These are phyloP conservation scores for Cotesia glomerata DNA, from an alignment of 1,140 invertebrate species.

Conservation along the genomic window DNA sequence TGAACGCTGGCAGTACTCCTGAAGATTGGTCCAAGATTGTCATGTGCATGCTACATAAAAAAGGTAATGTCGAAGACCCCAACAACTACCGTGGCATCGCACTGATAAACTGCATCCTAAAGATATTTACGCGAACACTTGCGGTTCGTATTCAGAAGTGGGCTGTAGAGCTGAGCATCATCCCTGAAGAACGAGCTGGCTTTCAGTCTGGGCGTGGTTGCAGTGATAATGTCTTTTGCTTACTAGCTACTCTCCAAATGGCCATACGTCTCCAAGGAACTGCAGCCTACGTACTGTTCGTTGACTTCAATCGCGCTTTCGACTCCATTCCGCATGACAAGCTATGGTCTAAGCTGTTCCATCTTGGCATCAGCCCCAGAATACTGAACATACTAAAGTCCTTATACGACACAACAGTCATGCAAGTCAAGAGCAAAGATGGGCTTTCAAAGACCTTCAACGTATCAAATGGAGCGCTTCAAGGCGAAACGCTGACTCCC, in stretches of 20 bases:
- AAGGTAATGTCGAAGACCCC: not conserved
- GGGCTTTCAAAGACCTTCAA: not conserved
- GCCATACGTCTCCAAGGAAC: not conserved
- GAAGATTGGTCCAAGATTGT: conserved; percentile 10
- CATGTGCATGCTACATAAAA: conserved; percentile 32
- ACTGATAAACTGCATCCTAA: conserved; percentile 1
- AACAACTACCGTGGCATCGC: conserved; percentile 18
- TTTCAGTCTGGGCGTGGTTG: conserved; percentile 30
- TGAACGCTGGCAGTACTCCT: not conserved
- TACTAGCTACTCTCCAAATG: conserved; percentile 26
- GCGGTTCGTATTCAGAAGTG: not conserved
- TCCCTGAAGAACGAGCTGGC: conserved; percentile 36
- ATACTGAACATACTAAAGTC: conserved; percentile 31
- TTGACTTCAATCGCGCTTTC: conserved; percentile 39
- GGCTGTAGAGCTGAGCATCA: conserved; percentile 15
- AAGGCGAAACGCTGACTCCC: conserved; percentile 37
- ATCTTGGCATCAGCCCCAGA: conserved; percentile 37
- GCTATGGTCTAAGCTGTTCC: conserved; percentile 23
- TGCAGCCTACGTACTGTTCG: too few relatives aligned
- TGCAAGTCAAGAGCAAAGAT: conserved; percentile 20
- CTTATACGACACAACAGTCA: conserved; percentile 35
- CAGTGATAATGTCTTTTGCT: conserved; percentile 33
- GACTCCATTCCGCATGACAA: conserved; percentile 34
- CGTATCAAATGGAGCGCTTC: conserved; percentile 35
- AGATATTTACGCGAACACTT: too few relatives aligned